These are phyloP conservation scores for Anoplius nigerrimus DNA, from an alignment of 2,888 invertebrate species.

Conservation along the genomic window DNA sequence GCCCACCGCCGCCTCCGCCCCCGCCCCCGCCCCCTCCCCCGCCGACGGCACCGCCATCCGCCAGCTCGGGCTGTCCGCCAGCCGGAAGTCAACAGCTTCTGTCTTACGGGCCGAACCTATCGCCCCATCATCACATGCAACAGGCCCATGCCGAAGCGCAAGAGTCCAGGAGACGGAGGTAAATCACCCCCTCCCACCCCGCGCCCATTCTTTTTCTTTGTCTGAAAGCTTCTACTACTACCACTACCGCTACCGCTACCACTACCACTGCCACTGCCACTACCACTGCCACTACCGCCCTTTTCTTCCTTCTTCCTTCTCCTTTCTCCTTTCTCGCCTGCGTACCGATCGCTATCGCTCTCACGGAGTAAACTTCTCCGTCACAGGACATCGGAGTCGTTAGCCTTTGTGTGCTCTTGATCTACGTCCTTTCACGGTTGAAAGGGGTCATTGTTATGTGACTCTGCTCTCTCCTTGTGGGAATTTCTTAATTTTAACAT, in stretches of 20 bases:
- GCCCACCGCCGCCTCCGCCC: slow-evolving; percentile 61
- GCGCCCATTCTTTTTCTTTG: background rate
- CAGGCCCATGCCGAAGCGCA: slow-evolving; percentile 62
- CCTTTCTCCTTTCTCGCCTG: too few relatives aligned
- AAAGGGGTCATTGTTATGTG: too few relatives aligned
- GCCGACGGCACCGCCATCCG: slow-evolving; percentile 50
- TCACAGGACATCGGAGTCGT: too few relatives aligned
- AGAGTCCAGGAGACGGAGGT: slow-evolving; percentile 66
- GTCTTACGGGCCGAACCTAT: slow-evolving; percentile 65
- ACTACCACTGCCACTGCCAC: too few relatives aligned
- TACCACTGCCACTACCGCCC: too few relatives aligned
- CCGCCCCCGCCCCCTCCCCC: slow-evolving; percentile 43
- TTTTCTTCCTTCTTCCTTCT: background rate
- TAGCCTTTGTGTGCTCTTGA: too few relatives aligned
- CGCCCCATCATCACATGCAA: slow-evolving; percentile 69
- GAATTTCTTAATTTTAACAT: too few relatives aligned
- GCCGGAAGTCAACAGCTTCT: slow-evolving; percentile 66
- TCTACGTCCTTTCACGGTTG: too few relatives aligned
- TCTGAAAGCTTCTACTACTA: too few relatives aligned
- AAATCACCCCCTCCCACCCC: slow-evolving; percentile 24
- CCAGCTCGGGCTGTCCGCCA: slow-evolving; percentile 42
- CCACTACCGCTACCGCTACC: too few relatives aligned
- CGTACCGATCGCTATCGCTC: background rate
- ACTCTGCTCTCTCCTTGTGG: too few relatives aligned
- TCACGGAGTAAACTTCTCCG: background rate